Base-by-base conservation (phyloP, 2,888 invertebrate species). In the Pyralis farinalis region DNA sequence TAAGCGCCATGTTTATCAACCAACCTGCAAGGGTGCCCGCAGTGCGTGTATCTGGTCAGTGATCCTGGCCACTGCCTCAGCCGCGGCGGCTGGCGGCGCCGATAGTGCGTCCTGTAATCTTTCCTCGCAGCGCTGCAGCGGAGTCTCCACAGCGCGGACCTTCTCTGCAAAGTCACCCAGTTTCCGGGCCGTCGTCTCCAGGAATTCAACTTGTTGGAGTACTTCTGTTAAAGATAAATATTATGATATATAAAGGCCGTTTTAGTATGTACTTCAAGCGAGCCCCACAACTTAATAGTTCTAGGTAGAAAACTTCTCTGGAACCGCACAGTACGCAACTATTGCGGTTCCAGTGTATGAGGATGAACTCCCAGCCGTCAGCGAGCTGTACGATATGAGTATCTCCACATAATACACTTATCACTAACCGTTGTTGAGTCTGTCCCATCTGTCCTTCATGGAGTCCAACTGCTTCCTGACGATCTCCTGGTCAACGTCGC, bases 391-490 rank as follows among this genome's bases (percentile, higher is more conserved):
- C n/a, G n/a, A n/a, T n/a, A n/a, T n/a, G n/a, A n/a, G n/a, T n/a
- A n/a, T n/a, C n/a, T n/a, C n/a, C n/a, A n/a, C n/a, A n/a, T n/a
- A n/a, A 35, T 16, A 16, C 16, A 16, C 16, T 16, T 16, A 16
- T 25, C 3, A 56, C 63, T 35, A 40, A 90, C 94, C 96, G 63
- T 96, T 96, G 77, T 97, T 97, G 6, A 98, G 90, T 60, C 93
- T 93, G 64, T 98, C 97, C 98, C 98, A 98, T 53, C 97, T 91
- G 51, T 94, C 94, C 78, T 95, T 96, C 76, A 97, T 92, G 54
- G 92, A 91, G 53, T 94, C 92, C 3, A 98, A 86, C 65, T 97
- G 95, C 29, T 92, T 93, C 67, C 96, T 94, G 0, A 98, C 95
- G 1, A 95, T 92, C 34, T 97, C 97, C 68, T 97, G 96, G 66